A percentile compares a stretch with the other conserved stretches of the same genome.
Conservation (phyloP, 2,888 invertebrate genomes). For the Ametastegia equiseti region DNA sequence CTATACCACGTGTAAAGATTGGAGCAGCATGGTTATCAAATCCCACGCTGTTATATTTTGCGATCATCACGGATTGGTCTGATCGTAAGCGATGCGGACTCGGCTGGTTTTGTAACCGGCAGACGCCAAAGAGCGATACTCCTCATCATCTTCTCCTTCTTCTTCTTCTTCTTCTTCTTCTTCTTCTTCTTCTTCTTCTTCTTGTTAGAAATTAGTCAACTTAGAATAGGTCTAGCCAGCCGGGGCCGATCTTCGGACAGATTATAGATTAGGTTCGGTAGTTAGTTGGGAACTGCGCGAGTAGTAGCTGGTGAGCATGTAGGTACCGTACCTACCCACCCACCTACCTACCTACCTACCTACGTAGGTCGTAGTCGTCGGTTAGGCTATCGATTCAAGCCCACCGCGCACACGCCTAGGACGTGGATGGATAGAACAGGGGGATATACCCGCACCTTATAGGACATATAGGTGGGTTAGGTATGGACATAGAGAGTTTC, state of each 20-base stretch:
- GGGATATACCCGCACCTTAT: background rate
- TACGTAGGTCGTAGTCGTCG: background rate
- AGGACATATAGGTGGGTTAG: no score
- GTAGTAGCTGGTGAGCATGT: no score
- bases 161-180: background rate
- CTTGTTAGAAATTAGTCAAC: background rate
- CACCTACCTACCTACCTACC: no score
- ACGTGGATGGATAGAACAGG: background rate
- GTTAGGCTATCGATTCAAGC: constrained; percentile 36
- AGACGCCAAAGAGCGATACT: no score
- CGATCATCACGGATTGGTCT: no score
- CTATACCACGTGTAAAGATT: no score
- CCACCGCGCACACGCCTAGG: background rate
- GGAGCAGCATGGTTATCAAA: no score
- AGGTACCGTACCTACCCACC: no score
- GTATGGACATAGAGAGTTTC: no score
- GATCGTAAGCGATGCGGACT: no score
- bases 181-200: background rate
- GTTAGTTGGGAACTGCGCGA: constrained; percentile 17
- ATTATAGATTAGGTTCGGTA: constrained; percentile 27
- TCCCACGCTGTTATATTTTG: no score
- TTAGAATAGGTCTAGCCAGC: background rate
- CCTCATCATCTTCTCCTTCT: background rate
- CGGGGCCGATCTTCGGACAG: constrained; percentile 7
- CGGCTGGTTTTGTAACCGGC: no score